Conservation (phyloP, 2,797 vertebrate genomes). For the Chloroceryle amazona region DNA sequence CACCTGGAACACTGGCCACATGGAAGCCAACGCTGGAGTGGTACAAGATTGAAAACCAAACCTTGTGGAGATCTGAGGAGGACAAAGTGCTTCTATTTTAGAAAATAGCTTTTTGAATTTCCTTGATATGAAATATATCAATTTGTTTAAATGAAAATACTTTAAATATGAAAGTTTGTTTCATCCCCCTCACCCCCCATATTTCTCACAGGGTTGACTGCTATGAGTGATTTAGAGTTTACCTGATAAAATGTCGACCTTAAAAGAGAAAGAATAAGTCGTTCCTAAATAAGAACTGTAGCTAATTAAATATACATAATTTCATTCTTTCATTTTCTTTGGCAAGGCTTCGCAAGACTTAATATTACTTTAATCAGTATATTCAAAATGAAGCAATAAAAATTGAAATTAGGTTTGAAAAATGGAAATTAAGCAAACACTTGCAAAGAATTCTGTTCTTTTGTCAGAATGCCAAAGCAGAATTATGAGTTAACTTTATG, state of each 20-base stretch:
- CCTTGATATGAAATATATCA: background rate
- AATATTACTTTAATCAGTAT: slow-evolving; percentile 77
- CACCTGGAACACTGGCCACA: background rate
- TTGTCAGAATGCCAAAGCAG: slow-evolving; percentile 70
- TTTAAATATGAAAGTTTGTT: background rate
- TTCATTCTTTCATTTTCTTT: slow-evolving; percentile 75
- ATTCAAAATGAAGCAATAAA: slow-evolving; percentile 77
- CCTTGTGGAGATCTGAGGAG: background rate
- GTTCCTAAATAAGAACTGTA: slow-evolving; percentile 66
- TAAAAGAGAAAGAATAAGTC: slow-evolving; percentile 39
- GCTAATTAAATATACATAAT: slow-evolving; percentile 78
- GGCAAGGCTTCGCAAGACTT: slow-evolving; percentile 67
- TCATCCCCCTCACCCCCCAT: fast-evolving
- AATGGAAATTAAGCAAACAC: slow-evolving; percentile 70
- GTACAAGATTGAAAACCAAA: background rate
- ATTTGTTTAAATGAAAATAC: background rate
- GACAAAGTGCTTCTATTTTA: background rate
- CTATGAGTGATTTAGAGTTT: slow-evolving; percentile 49
- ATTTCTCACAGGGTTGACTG: background rate
- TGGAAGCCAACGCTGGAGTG: background rate
- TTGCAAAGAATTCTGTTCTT: slow-evolving; percentile 65
- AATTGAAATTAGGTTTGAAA: slow-evolving; percentile 78
- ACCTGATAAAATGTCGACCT: slow-evolving; percentile 40
- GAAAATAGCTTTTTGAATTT: background rate
- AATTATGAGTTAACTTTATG: slow-evolving; percentile 64